Evolutionary conservation across 2,797 vertebrate species (phyloP), one percentile per base, ranked within the genome.

Genomic region (Ptychobarbus kaznakovi): DNA sequence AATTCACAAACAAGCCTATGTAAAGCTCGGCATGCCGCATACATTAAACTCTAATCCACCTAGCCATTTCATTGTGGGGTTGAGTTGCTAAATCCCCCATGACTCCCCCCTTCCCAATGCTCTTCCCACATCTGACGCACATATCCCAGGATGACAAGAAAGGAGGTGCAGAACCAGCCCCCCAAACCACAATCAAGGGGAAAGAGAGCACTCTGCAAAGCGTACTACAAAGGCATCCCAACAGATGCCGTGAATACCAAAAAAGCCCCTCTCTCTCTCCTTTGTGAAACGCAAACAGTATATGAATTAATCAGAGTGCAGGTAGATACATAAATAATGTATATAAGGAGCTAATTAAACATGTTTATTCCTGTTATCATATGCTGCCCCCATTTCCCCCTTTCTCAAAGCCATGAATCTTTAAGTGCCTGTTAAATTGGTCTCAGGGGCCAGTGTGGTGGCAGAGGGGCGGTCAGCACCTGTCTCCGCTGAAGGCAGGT

Each of bases 341-440:
- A 94, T 95, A 94, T 89, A 92, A 93, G 94, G 92, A 96, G 95
- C 96, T 97, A 97, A 98, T 97, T 97, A 97, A 97, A 97, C 95
- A 95, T 97, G 97, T 97, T 97, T 97, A 97, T 97, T 96, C 95
- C 96, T 95, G 96, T 97, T 97, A 96, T 97, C 96, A 93, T 96
- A 96, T 95, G 96, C 96, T 96, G 96, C 95, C 95, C 95, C 96
- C 93, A 95, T 96, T 96, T 96, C 93, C 95, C 95, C 92, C 95
- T 93, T 94, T 95, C 96, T 97, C 96, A 96, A 97, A 97, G 96
- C 96, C 95, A 96, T 97, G 96, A 98, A 97, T 97, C 96, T 96
- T 97, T 97, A 97, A 98, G 96, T 96, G 96, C 95, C 94, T 93
- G 95, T 96, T 97, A 98, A 97, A 98, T 98, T 98, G 96, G 96